Base-by-base conservation (phyloP, 2,797 vertebrate species). In the Hirundo rustica region DNA sequence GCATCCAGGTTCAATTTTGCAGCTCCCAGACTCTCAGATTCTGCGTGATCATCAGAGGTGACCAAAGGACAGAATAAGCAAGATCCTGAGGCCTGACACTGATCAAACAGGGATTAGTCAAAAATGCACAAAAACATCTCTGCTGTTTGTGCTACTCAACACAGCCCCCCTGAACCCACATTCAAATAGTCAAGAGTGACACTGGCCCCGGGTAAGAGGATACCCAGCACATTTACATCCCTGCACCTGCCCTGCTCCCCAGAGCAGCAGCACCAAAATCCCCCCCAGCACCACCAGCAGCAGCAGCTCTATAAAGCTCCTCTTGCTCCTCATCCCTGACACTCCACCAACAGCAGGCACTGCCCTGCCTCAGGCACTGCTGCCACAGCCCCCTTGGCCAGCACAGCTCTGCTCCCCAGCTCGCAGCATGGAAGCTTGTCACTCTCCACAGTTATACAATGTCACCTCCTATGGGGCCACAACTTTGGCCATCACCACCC, bases 381-480 rank as follows among this genome's bases (percentile, higher is more conserved):
- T 54, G 68, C 50, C 68, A 54, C 68, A 54, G 68, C 68, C 38
- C 36, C 68, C 50, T 71, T 42, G 68, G 68, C 68, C 68, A 71
- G 68, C 68, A 54, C 68, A 54, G 68, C 68, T 42, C 68, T 71
- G 50, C 50, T 71, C 16, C 68, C 68, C 50, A 54, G 51, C 68
- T 71, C 30, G 5, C 66, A 76, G 21, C 54, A 94, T 91, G 84
- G 61, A n/a, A 13, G 2, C 5, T 15, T 78, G 27, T 17, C 19
- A 7, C 40, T 38, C 79, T 36, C 42, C 1, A 38, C 10, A 57
- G 0, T 4, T 12, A 12, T 5, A 0, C 22, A 92, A 90, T 48
- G 16, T 3, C 36, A 89, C 48, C 17, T 11, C 19, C 3, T 10
- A 13, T 0, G 2, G 11, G 3, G 12, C 0, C 14, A 3, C 1